These are phyloP conservation scores for Scaptomyza caliginosa DNA, from an alignment of 2,888 invertebrate genomes.

Conservation along the genomic window DNA sequence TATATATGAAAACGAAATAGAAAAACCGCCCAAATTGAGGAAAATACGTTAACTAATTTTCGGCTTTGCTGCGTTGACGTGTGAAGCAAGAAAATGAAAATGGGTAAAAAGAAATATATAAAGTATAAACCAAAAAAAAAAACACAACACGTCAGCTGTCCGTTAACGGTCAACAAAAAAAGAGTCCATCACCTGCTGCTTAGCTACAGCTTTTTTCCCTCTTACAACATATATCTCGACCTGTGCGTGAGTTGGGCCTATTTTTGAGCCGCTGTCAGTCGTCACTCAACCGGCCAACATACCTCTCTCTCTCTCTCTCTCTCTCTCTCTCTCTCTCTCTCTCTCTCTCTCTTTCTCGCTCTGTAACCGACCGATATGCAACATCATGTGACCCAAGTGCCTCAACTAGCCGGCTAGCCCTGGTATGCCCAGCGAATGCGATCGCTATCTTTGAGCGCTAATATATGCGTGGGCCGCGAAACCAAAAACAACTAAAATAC, in stretches of 20 bases:
- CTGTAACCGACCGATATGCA: constrained; percentile 61
- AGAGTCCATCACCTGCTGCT: constrained; percentile 64
- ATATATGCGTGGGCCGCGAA: constrained; percentile 71
- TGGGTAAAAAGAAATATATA: no score
- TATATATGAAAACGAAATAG: constrained; percentile 49
- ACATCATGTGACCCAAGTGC: constrained; percentile 68
- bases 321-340: background rate
- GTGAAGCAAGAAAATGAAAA: constrained; percentile 49
- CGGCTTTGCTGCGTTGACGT: constrained; percentile 78
- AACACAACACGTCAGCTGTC: constrained; percentile 4
- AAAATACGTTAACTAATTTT: constrained; percentile 73
- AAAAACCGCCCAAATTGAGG: constrained; percentile 1
- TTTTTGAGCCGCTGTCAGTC: constrained; percentile 74
- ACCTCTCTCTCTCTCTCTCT: background rate
- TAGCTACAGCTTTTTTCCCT: constrained; percentile 32
- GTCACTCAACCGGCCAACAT: constrained; percentile 63
- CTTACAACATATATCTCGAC: background rate
- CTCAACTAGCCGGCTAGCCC: background rate
- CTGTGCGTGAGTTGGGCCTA: constrained; percentile 71
- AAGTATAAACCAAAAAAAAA: background rate
- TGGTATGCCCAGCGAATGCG: constrained; percentile 29
- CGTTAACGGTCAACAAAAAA: constrained; percentile 3
- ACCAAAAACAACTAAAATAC: constrained; percentile 42
- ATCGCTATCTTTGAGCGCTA: constrained; percentile 70
- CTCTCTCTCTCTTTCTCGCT: background rate